phyloP scores from a whole-genome alignment of 2,888 invertebrate genomes.

The Diarsia brunnea region DNA sequence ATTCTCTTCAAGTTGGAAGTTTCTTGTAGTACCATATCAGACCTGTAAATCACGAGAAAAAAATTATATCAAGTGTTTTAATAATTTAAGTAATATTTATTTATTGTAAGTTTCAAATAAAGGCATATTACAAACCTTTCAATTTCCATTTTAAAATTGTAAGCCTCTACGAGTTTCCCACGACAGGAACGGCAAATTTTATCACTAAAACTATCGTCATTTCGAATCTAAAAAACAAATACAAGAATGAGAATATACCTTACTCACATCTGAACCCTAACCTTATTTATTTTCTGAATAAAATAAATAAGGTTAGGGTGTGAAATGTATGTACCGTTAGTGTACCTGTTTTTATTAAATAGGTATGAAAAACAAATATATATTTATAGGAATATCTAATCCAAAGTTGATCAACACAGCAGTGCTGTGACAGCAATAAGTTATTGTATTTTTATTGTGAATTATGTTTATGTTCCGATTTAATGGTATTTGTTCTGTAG shows the following conservation, averaged over 20 bases:
- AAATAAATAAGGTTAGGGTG: too few relatives aligned
- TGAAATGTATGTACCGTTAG: too few relatives aligned
- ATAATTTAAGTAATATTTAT: too few relatives aligned
- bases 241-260: neutral
- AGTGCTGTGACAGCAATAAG: too few relatives aligned
- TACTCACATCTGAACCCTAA: too few relatives aligned
- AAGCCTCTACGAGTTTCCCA: slow-evolving; percentile 75
- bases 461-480: neutral
- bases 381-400: too few relatives aligned
- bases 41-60: slow-evolving; percentile 67
- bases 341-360: too few relatives aligned
- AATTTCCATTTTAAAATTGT: slow-evolving; percentile 77
- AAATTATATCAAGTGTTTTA: too few relatives aligned
- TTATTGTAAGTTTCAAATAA: neutral
- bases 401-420: too few relatives aligned
- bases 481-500: neutral
- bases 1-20: slow-evolving; percentile 69
- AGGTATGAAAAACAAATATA: too few relatives aligned
- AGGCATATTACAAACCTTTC: slow-evolving; percentile 68
- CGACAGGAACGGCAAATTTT: slow-evolving; percentile 81
- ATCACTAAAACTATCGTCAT: slow-evolving; percentile 64
- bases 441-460: neutral
- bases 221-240: slow-evolving; percentile 68
- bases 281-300: too few relatives aligned
- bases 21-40: slow-evolving; percentile 71